Evolutionary conservation across 2,888 invertebrate genomes (phyloP).

Genomic region (Trimorus sp.): DNA sequence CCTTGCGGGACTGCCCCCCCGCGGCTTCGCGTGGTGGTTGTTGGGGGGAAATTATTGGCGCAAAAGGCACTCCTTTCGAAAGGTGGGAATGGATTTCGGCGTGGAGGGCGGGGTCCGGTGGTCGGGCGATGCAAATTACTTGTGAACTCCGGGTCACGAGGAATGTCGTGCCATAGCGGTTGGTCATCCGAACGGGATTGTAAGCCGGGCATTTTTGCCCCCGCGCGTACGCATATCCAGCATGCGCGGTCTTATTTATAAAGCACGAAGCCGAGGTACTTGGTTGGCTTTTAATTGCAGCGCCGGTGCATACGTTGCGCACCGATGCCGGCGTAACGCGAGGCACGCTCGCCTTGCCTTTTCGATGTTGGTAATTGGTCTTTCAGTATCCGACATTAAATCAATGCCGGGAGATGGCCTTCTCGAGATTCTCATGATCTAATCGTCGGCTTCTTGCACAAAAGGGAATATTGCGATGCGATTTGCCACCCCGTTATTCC

Average conservation of each 20-base stretch:
- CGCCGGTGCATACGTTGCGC: conserved; percentile 51
- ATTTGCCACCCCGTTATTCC: conserved; percentile 55
- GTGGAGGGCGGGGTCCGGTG: conserved; percentile 1
- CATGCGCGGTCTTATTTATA: conserved; percentile 47
- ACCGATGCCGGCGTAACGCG: conserved; percentile 44
- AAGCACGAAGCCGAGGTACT: conserved; percentile 33
- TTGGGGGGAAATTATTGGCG: conserved; percentile 5
- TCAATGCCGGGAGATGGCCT: conserved; percentile 62
- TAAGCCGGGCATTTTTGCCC: conserved; percentile 42
- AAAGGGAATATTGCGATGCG: conserved; percentile 59
- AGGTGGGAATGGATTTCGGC: conserved; percentile 33
- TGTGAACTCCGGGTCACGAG: conserved; percentile 43
- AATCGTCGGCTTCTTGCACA: conserved; percentile 63
- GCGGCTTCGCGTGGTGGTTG: conserved; percentile 3
- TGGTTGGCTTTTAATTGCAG: conserved; percentile 58
- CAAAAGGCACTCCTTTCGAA: conserved; percentile 26
- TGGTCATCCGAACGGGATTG: conserved; percentile 48
- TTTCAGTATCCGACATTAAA: conserved; percentile 64
- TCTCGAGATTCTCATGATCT: conserved; percentile 62
- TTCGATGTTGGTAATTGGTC: conserved; percentile 65
- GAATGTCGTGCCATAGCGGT: conserved; percentile 35
- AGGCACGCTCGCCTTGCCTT: conserved; percentile 62
- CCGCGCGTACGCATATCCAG: conserved; percentile 30
- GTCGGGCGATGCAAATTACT: conserved; percentile 46
- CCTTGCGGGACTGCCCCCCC: no score